These are phyloP conservation scores for Echinops telfairi DNA, from an alignment of 2,113 vertebrate species.

Conservation along the genomic window DNA sequence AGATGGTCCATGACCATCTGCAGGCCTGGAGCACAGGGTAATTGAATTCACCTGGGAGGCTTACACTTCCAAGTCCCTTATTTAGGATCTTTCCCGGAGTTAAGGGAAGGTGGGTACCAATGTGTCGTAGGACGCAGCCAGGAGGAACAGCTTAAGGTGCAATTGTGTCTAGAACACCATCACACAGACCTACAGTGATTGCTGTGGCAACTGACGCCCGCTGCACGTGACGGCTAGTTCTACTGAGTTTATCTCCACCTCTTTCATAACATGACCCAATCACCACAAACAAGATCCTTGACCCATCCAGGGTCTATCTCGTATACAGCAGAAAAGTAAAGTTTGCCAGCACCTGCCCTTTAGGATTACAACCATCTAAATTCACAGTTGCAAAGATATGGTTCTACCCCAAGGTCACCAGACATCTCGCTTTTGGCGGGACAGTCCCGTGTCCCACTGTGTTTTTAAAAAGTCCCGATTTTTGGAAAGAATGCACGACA, in stretches of 20 bases:
- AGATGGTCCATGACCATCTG: not conserved
- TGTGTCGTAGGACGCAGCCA: not conserved
- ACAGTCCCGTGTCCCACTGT: too few species aligned
- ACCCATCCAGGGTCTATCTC: not conserved
- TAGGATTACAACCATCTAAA: not conserved
- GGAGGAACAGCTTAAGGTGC: not conserved
- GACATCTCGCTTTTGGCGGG: too few species aligned
- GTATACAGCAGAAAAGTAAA: not conserved
- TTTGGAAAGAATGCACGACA: too few species aligned
- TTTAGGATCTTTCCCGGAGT: not conserved
- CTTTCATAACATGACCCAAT: not conserved
- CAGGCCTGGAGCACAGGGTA: not conserved
- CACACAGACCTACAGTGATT: not conserved
- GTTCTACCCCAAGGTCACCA: slow-evolving; percentile 50
- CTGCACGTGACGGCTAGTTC: not conserved
- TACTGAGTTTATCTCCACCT: slow-evolving; percentile 1
- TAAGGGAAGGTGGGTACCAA: not conserved
- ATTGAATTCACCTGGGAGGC: not conserved
- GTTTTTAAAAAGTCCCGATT: too few species aligned
- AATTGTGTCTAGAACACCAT: not conserved
- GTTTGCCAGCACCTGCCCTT: not conserved
- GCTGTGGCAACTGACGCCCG: slow-evolving; percentile 27
- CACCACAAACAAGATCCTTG: not conserved
- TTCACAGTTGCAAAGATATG: not conserved
- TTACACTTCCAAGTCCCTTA: slow-evolving; percentile 9